Base-by-base conservation (phyloP, 2,888 invertebrate genomes). In the Cantharis rustica region DNA sequence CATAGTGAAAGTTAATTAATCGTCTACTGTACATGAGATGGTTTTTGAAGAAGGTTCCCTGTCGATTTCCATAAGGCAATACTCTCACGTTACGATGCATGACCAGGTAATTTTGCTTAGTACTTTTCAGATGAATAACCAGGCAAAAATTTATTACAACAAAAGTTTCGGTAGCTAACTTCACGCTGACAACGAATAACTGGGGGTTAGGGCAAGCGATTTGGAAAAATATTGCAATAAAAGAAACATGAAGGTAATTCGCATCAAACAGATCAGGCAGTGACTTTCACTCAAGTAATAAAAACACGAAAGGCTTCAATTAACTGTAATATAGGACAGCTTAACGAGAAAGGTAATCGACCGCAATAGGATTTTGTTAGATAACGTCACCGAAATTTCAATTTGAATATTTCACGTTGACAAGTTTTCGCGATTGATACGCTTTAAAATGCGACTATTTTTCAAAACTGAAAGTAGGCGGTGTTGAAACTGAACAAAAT, bases 331-430 rank as follows among this genome's bases (percentile, higher is more conserved):
- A 66, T 72, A 72, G 72, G 72, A 66, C 66, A 71, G 63, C 62
- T 26, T 16, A 47, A 26, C 69, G 61, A 68, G 68, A 73, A 68
- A 73, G 73, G 73, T 73, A 73, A 73, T 68, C 73, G 73, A 73
- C 68, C 73, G 73, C 73, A 13, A 66, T 64, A 31, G 17, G 68
- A 73, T 69, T 73, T 73, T 26, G 73, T 68, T 61, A 73, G 72
- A 72, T 72, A 72, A 68, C 31, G 61, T 71, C 62, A 71, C 72
- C 72, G 31, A 66, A 23, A 62, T 64, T 66, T 72, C 72, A 27
- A 72, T 31, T 64, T 72, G 64, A 63, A 72, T 72, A 72, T 63
- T 66, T 17, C 62, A 26, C 61, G 71, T 20, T 62, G 71, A 61
- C 61, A 61, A 71, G 9, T 20, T 62, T 61, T 64, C n/a, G 23